A percentile compares a stretch with the other conserved stretches of the same genome.
phyloP scores from a whole-genome alignment of 1,140 invertebrate species.

The Drosophila parvula region DNA sequence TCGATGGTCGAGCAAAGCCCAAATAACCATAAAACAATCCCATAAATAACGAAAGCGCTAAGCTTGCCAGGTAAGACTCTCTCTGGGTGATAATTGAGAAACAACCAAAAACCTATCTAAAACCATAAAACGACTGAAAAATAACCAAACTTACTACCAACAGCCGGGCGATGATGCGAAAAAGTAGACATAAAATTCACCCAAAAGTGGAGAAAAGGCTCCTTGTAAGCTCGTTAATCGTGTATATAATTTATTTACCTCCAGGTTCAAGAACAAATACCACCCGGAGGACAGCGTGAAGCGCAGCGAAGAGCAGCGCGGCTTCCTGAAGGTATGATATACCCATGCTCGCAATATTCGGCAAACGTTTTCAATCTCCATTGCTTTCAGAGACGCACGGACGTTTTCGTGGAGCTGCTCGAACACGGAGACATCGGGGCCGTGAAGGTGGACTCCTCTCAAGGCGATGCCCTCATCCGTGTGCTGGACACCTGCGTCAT shows the following conservation, averaged over 20 bases:
- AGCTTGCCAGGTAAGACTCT: slow-evolving; percentile 72
- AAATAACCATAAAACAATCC: slow-evolving; percentile 55
- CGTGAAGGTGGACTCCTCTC: slow-evolving; percentile 93
- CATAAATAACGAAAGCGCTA: slow-evolving; percentile 62
- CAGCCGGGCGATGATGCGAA: slow-evolving; percentile 16
- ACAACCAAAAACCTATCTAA: slow-evolving; percentile 41
- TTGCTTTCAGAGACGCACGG: slow-evolving; percentile 88
- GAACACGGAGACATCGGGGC: slow-evolving; percentile 90
- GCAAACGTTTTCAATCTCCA: not conserved
- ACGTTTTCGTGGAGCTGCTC: slow-evolving; percentile 95
- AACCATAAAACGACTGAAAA: slow-evolving; percentile 35
- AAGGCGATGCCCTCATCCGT: slow-evolving; percentile 93
- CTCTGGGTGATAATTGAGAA: slow-evolving; percentile 58
- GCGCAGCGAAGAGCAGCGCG: slow-evolving; percentile 93
- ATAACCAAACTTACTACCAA: slow-evolving; percentile 31
- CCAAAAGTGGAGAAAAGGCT: not conserved
- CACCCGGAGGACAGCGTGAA: slow-evolving; percentile 98
- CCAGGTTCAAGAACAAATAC: slow-evolving; percentile 99
- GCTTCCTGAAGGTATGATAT: slow-evolving; percentile 90
- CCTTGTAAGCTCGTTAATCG: not conserved
- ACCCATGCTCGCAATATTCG: too few species aligned
- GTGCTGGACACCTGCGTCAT: slow-evolving; percentile 98
- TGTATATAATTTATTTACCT: slow-evolving; percentile 26
- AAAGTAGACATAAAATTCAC: not conserved
- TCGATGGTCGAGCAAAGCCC: slow-evolving; percentile 54